A percentile compares a stretch with the other conserved stretches of the same genome.
Conservation (phyloP, 1,140 invertebrate species). For the Drosophila willistoni region DNA sequence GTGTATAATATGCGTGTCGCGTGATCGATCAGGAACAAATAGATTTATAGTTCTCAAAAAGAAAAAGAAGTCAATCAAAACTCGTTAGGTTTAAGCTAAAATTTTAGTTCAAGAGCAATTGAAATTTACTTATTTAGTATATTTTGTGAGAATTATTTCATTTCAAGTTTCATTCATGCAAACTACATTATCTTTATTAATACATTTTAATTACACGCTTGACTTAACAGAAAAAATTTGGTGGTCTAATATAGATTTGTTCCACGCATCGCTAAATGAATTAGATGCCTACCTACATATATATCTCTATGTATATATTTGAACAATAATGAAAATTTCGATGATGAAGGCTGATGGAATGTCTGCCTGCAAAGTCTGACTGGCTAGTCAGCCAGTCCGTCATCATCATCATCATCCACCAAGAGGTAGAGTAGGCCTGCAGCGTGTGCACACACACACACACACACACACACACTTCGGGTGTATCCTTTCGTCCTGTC, state of each 20-base stretch:
- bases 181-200: conserved; percentile 34
- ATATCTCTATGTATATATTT: neutral
- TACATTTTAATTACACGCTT: conserved; percentile 60
- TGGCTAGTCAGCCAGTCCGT: conserved; percentile 22
- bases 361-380: conserved; percentile 35
- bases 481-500: conserved; percentile 58
- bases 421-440: conserved; percentile 49
- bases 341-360: conserved; percentile 57
- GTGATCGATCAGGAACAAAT: no score
- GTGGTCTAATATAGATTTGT: conserved; percentile 45
- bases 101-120: neutral
- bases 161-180: neutral
- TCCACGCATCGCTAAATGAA: conserved; percentile 56
- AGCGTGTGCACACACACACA: conserved; percentile 27
- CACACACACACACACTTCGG: conserved; percentile 28
- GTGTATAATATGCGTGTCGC: no score
- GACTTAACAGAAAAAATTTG: conserved; percentile 25
- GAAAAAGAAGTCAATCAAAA: no score
- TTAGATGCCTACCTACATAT: conserved; percentile 32
- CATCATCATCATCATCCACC: conserved; percentile 50
- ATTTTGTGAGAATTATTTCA: neutral
- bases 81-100: no score
- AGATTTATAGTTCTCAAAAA: no score
- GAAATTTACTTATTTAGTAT: neutral
- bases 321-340: conserved; percentile 56